A percentile compares a stretch with the other conserved stretches of the same genome.
phyloP scores from a whole-genome alignment of 2,797 vertebrate species.

The Tokudaia muenninki region DNA sequence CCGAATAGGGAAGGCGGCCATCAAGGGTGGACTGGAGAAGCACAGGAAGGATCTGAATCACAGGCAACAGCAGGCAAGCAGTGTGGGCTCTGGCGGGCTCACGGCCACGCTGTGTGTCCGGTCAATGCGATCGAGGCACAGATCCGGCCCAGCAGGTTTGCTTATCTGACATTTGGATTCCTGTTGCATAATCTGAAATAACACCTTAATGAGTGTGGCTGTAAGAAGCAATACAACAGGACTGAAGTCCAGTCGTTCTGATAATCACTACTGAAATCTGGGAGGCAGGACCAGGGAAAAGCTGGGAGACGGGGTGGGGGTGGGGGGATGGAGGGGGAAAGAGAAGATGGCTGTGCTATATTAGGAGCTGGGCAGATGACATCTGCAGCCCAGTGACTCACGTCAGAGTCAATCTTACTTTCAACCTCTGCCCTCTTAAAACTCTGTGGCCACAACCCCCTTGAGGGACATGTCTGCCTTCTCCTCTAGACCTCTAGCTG shows the following conservation, averaged over 20 bases:
- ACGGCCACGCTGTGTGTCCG: background rate
- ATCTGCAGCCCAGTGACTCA: background rate
- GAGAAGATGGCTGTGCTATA: background rate
- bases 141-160: slow-evolving; percentile 13
- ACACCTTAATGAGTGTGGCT: background rate
- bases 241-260: background rate
- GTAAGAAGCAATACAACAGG: background rate
- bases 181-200: background rate
- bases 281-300: background rate
- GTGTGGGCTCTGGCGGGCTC: background rate
- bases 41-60: background rate
- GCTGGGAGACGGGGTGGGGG: background rate
- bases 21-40: accelerated
- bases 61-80: background rate
- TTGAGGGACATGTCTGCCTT: background rate
- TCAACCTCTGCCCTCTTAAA: background rate
- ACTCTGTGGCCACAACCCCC: background rate
- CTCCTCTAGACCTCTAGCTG: background rate
- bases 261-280: background rate
- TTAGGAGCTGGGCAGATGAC: background rate
- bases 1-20: background rate
- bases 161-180: background rate
- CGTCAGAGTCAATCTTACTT: background rate
- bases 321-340: too few relatives aligned
- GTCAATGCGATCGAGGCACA: accelerated